Evolutionary conservation across 2,888 invertebrate species (phyloP).

Genomic region (Eristalinus sepulchralis): DNA sequence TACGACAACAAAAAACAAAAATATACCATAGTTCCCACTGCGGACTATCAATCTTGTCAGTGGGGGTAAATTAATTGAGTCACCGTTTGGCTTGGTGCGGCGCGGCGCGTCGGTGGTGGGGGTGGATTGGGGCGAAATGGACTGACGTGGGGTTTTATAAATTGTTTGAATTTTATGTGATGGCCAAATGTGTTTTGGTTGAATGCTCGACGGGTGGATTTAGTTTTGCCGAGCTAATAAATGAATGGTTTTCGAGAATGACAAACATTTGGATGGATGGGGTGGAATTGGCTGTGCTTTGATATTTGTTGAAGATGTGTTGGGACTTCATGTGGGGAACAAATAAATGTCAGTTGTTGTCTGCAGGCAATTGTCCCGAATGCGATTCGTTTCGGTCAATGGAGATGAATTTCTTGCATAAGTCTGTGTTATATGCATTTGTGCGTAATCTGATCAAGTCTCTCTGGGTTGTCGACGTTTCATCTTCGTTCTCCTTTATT

Average conservation of each 20-base stretch:
- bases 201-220: neutral
- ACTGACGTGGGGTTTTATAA: constrained; percentile 55
- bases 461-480: no score
- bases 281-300: neutral
- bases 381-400: no score
- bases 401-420: no score
- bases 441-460: no score
- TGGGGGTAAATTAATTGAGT: constrained; percentile 60
- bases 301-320: no score
- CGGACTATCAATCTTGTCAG: constrained; percentile 64
- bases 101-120: no score
- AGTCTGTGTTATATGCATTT: no score
- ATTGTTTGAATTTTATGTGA: constrained; percentile 44
- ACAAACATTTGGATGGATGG: neutral
- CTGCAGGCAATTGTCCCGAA: no score
- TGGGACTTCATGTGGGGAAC: no score
- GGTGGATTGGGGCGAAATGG: constrained; percentile 42
- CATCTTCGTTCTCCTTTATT: no score
- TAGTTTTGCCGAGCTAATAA: neutral
- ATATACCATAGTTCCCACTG: neutral
- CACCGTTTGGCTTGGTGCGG: constrained; percentile 37
- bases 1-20: neutral
- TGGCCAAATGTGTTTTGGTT: constrained; percentile 1
- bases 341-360: no score
- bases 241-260: neutral